Evolutionary conservation across 2,113 vertebrate genomes (phyloP), one percentile per base, ranked within the genome.

Genomic region (Istiophorus platypterus): DNA sequence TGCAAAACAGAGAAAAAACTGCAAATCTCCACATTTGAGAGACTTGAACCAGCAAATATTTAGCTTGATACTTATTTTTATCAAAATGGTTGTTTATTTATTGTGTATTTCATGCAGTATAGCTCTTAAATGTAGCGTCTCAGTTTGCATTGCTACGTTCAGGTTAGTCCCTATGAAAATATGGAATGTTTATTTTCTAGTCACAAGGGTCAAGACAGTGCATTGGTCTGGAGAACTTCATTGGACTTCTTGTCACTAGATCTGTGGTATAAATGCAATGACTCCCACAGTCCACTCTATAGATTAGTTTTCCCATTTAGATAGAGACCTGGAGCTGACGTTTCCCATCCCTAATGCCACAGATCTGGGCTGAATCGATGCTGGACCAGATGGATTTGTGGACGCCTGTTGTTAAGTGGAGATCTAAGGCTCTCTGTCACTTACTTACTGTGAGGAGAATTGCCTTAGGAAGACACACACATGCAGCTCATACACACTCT

Each of bases 401-500:
- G 85, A 78, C 22, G 56, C 39, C 67, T 88, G 86, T 51, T 73
- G 87, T 87, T 81, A 86, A 92, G 85, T 85, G 80, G 80, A 85
- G 80, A 85, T 85, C 88, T 81, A 76, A 87, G 80, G 82, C 88
- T 88, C 78, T 88, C 71, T 86, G 85, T 88, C 85, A 72, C 78
- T 85, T 82, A 78, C 78, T 86, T 74, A 76, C 75, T 57, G 75
- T 76, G 82, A 71, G 81, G 70, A 86, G 79, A 65, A 78, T 76
- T 83, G 65, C 87, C 76, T 68, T 1, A 62, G 77, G 74, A 79
- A 79, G 34, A 87, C 73, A 77, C 82, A 59, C 29, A 59, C 29
- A 54, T 1, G 5, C 56, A 69, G 58, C 64, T 58, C 56, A 78
- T 45, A 75, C 73, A 74, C 70, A 34, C 6, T 27, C 73, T 41